A percentile compares a stretch with the other conserved stretches of the same genome.
phyloP scores from a whole-genome alignment of 2,888 invertebrate species.

The Trilocha varians region DNA sequence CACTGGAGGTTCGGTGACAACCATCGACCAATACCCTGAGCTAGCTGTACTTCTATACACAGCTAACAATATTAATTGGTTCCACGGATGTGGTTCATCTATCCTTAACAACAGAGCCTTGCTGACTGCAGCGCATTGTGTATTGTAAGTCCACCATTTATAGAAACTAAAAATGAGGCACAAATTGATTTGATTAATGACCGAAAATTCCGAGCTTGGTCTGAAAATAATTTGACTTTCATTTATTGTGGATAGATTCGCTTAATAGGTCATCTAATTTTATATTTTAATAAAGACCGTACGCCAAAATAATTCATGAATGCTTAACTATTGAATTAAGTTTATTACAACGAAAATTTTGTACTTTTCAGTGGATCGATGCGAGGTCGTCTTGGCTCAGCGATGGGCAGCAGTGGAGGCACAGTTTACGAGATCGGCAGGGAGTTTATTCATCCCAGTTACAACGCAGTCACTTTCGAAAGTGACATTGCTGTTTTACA shows the following conservation, averaged over 20 bases:
- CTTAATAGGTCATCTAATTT: no score
- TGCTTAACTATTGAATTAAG: no score
- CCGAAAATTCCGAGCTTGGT: no score
- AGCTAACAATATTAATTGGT: constrained; percentile 8
- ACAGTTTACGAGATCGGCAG: constrained; percentile 3
- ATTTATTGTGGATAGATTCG: no score
- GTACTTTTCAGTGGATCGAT: not conserved
- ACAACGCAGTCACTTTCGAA: constrained; percentile 14
- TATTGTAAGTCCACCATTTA: constrained; percentile 21
- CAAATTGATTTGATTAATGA: no score
- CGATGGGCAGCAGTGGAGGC: no score
- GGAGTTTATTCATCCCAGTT: constrained; percentile 8
- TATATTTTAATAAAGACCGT: no score
- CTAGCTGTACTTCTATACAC: constrained; percentile 19
- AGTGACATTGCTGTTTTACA: constrained; percentile 33
- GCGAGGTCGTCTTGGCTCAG: no score
- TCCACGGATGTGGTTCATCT: constrained; percentile 28
- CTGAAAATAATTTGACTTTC: no score
- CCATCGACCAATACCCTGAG: constrained; percentile 9
- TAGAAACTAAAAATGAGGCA: no score
- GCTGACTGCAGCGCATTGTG: constrained; percentile 37
- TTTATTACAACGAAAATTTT: no score
- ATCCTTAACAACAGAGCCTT: constrained; percentile 28
- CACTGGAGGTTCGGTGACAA: constrained; percentile 5
- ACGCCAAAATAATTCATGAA: no score